A percentile compares a stretch with the other conserved stretches of the same genome.
Evolutionary conservation across 2,888 invertebrate species (phyloP).

Genomic region (Catonia carolina): DNA sequence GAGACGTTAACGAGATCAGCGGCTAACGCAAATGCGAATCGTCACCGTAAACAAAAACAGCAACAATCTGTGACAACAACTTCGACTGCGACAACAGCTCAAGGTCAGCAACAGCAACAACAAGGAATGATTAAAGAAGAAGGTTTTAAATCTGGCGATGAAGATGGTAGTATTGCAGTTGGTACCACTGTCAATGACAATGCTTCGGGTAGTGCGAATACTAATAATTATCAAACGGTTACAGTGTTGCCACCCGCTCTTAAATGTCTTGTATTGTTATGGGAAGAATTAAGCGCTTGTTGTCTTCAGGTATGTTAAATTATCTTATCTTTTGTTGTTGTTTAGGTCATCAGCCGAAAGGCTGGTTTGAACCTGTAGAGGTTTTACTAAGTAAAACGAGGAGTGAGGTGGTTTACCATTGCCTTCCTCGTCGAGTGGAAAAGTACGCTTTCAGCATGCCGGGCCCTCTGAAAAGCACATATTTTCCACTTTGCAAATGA

Average conservation of each 20-base stretch:
- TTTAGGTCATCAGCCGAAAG: no score
- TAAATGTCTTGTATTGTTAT: slow-evolving; percentile 77
- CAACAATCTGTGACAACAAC: background rate
- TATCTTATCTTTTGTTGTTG: no score
- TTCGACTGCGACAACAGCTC: background rate
- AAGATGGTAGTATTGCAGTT: background rate
- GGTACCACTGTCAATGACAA: background rate
- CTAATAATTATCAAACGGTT: slow-evolving; percentile 47
- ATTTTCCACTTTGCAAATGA: no score
- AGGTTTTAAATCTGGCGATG: slow-evolving; percentile 20
- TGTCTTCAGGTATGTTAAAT: slow-evolving; percentile 54
- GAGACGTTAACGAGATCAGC: slow-evolving; percentile 72
- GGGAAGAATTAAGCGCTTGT: slow-evolving; percentile 75
- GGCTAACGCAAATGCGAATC: slow-evolving; percentile 68
- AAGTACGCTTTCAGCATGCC: no score
- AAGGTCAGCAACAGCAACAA: slow-evolving; percentile 16
- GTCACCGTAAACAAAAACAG: slow-evolving; percentile 46
- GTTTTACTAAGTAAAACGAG: no score
- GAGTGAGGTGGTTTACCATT: no score
- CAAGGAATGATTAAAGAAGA: slow-evolving; percentile 40
- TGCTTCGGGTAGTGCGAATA: background rate
- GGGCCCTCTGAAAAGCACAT: no score
- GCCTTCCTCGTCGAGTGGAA: no score
- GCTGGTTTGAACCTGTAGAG: no score
- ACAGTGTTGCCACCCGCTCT: slow-evolving; percentile 80